Evolutionary conservation across 2,113 vertebrate species (phyloP), one percentile per base, ranked within the genome.

Genomic region (Phocoena phocoena): DNA sequence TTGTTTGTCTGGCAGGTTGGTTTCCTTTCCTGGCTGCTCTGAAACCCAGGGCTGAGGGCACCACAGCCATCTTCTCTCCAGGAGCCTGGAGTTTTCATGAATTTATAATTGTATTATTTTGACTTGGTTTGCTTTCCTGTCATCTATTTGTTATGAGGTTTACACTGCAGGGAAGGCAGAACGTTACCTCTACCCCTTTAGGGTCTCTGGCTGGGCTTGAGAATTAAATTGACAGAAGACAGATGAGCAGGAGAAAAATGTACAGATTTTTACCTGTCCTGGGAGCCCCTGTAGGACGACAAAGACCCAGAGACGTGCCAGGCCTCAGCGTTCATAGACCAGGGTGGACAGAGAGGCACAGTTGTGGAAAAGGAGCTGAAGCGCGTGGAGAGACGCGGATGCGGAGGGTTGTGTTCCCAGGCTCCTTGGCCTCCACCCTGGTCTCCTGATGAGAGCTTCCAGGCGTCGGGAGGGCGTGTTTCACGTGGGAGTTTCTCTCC

Each of bases 61-160:
- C 55, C 31, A 47, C 60, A 31, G 28, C 53, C 4, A 8, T 8
- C 68, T 90, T 41, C 8, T 94, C n/a, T 81, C 70, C 0, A 6
- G 41, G 60, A 80, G 31, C 62, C 36, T 36, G 21, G 36, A 36
- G 38, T 88, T 76, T 73, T 67, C 8, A 2, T 83, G 53, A n/a
- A 71, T 77, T 82, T 77, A 33, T 60, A 36, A n/a, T 90, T 81
- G 47, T 55, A 55, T 73, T 93, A 62, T 85, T 92, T 86, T 92
- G 12, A 36, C 26, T 68, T 68, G 50, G 36, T 86, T 86, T 76
- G 50, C 60, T 92, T 82, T 76, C n/a, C 31, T 85, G 33, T 47
- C 63, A 44, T 36, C 17, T 79, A 6, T 92, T 84, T 88, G 18
- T 80, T 74, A 44, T 53, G 73, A 53, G 58, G 38, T 53, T 33